These are phyloP conservation scores for Clusia tigrina DNA, from an alignment of 2,888 invertebrate genomes.

Conservation along the genomic window DNA sequence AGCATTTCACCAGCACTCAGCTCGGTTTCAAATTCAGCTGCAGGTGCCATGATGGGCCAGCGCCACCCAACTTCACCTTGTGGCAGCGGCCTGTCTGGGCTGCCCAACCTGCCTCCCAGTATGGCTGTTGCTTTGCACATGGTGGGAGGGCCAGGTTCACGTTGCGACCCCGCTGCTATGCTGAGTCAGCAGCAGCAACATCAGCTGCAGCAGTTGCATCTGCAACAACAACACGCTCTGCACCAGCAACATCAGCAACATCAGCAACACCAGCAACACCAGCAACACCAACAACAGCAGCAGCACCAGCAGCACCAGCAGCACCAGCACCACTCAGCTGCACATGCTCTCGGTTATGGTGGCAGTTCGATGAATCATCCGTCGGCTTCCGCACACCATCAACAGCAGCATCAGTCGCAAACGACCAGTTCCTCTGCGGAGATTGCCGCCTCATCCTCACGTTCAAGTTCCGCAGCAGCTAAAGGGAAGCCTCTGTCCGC, in stretches of 20 bases:
- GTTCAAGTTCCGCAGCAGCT: constrained; percentile 17
- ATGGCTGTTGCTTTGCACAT: constrained; percentile 57
- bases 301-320: constrained; percentile 30
- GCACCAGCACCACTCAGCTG: constrained; percentile 30
- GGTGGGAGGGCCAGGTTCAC: constrained; percentile 37
- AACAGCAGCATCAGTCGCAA: constrained; percentile 33
- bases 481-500: constrained; percentile 53
- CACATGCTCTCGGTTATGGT: constrained; percentile 51
- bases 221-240: constrained; percentile 51
- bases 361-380: constrained; percentile 46
- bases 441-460: constrained; percentile 19
- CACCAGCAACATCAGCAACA: constrained; percentile 48
- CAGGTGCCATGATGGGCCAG: constrained; percentile 41
- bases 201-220: constrained; percentile 49
- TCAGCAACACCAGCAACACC: constrained; percentile 34
- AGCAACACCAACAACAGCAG: constrained; percentile 32
- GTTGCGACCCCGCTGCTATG: constrained; percentile 49
- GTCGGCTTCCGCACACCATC: constrained; percentile 18
- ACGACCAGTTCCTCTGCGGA: constrained; percentile 22
- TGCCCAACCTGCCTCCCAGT: constrained; percentile 49
- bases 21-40: constrained; percentile 58
- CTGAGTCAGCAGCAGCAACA: constrained; percentile 53
- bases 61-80: constrained; percentile 56
- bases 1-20: constrained; percentile 62
- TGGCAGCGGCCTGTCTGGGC: constrained; percentile 44